These are phyloP conservation scores for Dipodomys ordii DNA, from an alignment of 2,113 vertebrate species.

Conservation along the genomic window DNA sequence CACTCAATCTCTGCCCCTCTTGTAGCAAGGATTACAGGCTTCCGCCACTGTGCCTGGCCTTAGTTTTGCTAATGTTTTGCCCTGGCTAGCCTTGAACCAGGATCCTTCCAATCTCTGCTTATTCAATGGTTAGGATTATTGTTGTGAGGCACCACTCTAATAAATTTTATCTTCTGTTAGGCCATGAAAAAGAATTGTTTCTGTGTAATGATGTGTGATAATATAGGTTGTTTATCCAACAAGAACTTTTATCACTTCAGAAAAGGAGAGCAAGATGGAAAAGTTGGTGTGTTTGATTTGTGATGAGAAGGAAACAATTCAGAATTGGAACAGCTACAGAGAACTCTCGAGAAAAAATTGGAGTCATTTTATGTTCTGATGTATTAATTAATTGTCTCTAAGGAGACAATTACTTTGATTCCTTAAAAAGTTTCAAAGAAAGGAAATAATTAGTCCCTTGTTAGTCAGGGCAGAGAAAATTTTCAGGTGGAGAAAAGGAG, in stretches of 20 bases:
- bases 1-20: no score
- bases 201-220: not conserved
- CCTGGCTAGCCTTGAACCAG: no score
- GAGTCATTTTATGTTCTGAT: not conserved
- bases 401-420: constrained; percentile 27
- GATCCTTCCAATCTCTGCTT: no score
- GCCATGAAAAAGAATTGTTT: not conserved
- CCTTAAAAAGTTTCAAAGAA: constrained; percentile 52
- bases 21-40: no score
- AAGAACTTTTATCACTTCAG: not conserved
- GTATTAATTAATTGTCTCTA: constrained; percentile 1
- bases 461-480: constrained; percentile 24
- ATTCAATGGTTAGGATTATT: no score
- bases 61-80: no score
- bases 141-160: no score
- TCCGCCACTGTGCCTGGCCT: no score
- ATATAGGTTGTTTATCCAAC: not conserved
- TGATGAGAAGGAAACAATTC: not conserved
- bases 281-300: no score
- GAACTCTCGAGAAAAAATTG: constrained; percentile 9
- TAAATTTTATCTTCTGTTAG: no score
- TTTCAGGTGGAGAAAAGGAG: not conserved
- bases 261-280: not conserved
- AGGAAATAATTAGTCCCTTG: constrained; percentile 59
- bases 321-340: not conserved